These are phyloP conservation scores for Nyctibius grandis DNA, from an alignment of 2,797 vertebrate species.

Conservation along the genomic window DNA sequence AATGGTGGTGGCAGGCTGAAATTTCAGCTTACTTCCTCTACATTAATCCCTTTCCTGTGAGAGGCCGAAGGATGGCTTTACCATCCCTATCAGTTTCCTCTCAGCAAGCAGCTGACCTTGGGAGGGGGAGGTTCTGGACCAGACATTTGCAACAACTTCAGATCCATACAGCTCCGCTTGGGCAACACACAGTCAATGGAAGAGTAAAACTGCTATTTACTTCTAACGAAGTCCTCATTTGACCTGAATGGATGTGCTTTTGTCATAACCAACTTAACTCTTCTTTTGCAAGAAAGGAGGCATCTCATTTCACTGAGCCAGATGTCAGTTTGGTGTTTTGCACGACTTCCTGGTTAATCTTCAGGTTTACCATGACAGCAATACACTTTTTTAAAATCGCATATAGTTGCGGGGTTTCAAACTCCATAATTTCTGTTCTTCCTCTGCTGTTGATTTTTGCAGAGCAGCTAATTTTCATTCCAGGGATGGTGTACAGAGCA, in stretches of 20 bases:
- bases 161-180: no score
- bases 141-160: background rate
- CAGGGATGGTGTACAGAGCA: background rate
- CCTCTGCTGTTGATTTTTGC: background rate
- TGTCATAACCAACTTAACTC: background rate
- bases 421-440: background rate
- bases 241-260: background rate
- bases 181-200: background rate
- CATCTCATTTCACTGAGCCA: background rate
- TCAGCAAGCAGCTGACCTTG: background rate
- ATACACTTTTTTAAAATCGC: background rate
- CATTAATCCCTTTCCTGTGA: background rate
- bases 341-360: background rate
- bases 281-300: background rate
- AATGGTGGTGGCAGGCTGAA: background rate
- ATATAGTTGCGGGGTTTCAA: background rate
- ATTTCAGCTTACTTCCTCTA: background rate
- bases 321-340: background rate
- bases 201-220: background rate
- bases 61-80: background rate
- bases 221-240: background rate
- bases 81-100: background rate
- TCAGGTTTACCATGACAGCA: background rate
- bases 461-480: slow-evolving; percentile 31
- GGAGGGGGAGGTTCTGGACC: background rate